These are phyloP conservation scores for Sylvilagus floridanus DNA, from an alignment of 2,797 vertebrate genomes.

Conservation along the genomic window DNA sequence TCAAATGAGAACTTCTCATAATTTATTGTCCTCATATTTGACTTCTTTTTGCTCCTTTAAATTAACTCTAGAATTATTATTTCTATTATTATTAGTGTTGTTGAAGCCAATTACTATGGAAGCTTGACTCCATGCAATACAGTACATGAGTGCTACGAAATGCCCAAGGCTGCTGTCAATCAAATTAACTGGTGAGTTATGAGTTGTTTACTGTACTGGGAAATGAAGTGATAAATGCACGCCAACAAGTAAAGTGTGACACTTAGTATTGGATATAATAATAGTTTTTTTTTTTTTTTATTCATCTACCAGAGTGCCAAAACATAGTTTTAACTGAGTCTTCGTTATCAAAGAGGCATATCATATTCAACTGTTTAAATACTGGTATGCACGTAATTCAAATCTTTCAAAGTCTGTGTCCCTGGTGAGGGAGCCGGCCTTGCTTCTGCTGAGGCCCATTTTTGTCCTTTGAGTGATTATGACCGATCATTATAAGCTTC, in stretches of 20 bases:
- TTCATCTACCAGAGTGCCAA: constrained; percentile 76
- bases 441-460: background rate
- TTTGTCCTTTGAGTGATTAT: constrained; percentile 67
- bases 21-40: constrained; percentile 88
- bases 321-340: constrained; percentile 70
- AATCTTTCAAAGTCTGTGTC: constrained; percentile 60
- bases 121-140: constrained; percentile 77
- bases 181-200: constrained; percentile 87
- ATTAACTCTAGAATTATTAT: constrained; percentile 77
- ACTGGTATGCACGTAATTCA: constrained; percentile 42
- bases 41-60: constrained; percentile 79
- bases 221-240: constrained; percentile 89
- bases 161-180: constrained; percentile 88
- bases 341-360: constrained; percentile 79
- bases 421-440: background rate
- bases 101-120: constrained; percentile 85
- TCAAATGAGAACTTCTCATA: constrained; percentile 87
- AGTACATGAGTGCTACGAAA: constrained; percentile 82
- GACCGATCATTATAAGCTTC: constrained; percentile 67
- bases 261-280: constrained; percentile 79
- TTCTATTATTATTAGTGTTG: constrained; percentile 75
- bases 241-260: constrained; percentile 85
- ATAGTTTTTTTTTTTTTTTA: constrained; percentile 69
- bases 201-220: constrained; percentile 88
- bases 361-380: constrained; percentile 75